Base-by-base conservation (phyloP, 2,888 invertebrate species). In the Proisotoma minuta region DNA sequence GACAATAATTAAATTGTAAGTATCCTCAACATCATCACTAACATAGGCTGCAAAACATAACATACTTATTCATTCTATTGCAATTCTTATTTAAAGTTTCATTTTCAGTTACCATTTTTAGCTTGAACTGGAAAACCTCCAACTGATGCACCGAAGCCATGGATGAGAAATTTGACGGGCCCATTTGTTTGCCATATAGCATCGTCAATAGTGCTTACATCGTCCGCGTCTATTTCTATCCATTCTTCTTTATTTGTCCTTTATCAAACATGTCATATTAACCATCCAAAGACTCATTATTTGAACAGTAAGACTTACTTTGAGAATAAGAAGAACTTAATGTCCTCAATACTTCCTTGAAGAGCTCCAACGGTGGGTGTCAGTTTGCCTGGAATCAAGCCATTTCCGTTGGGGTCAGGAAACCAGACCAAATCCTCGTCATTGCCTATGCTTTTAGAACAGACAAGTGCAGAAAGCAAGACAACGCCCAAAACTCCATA, bases 341-440 rank as follows among this genome's bases (percentile, higher is more conserved):
- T 24, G 24, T 59, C 59, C 2, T 22, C 28, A 18, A 40, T n/a
- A 27, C 51, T 39, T 23, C 59, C 59, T 18, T 15, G 10, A 20
- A 23, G 47, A 15, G 22, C 24, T 4, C 26, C 51, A 8, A 29
- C 29, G 3, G 49, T 28, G 24, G 49, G 49, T 2, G 28, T 49
- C 18, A 59, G 27, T 15, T 22, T 50, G 18, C 51, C 59, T 15
- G 50, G 51, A 15, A 59, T 51, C 10, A 59, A 23, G 18, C 59
- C 59, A 23, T 59, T 40, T 1, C 26, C 51, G 12, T 50, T 59
- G 15, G 59, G 59, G 51, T 59, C 40, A 20, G 59, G 59, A 39
- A 59, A 59, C 59, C 59, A 59, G 1, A 59, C 59, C 5, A 51
- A 8, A 51, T 59, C 59, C 51, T 50, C 34, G 8, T 50, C 18